Base-by-base conservation (phyloP, 2,888 invertebrate genomes). In the Apotomis capreana region DNA sequence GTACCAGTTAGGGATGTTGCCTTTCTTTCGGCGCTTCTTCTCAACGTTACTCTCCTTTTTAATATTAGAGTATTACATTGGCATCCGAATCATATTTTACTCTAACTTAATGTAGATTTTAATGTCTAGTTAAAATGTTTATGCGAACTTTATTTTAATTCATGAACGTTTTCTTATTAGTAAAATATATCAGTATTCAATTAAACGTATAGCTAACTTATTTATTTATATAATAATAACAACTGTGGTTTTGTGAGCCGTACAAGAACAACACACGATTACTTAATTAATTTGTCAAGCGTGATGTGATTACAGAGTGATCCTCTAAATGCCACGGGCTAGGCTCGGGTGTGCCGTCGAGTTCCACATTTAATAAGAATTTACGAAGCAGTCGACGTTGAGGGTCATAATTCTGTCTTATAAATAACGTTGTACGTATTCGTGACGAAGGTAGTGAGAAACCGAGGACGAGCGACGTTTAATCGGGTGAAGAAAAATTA, bases 311-410 rank as follows among this genome's bases (percentile, higher is more conserved):
- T 40, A 51, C 36, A 49, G 37, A 63, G 57, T 57, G 40, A 60
- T 49, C 51, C 49, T 57, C 26, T 49, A 57, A 67, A 64, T 64
- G 51, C 44, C 64, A 70, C 44, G 57, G 52, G 36, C 54, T 15
- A 46, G 15, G 15, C 5, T 37, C 57, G 60, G 36, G 51, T 57
- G 49, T 57, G 52, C 60, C 6, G 58, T 54, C 52, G 59, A 69
- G 73, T 76, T 77, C 79, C 76, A 78, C 80, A 83, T 84, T 83
- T 82, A 79, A 81, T 81, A 79, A 69, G 79, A 83, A 73, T 73
- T 78, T 79, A 74, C 74, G 75, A 73, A 77, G 77, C 76, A 78
- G 75, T 73, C 77, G 72, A 76, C 77, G 67, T 52, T 70, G 75
- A 64, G 46, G 64, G 69, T 69, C 58, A 80, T 83, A 82, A 84